Conservation (phyloP, 2,888 invertebrate genomes). For the Idaea straminata region DNA sequence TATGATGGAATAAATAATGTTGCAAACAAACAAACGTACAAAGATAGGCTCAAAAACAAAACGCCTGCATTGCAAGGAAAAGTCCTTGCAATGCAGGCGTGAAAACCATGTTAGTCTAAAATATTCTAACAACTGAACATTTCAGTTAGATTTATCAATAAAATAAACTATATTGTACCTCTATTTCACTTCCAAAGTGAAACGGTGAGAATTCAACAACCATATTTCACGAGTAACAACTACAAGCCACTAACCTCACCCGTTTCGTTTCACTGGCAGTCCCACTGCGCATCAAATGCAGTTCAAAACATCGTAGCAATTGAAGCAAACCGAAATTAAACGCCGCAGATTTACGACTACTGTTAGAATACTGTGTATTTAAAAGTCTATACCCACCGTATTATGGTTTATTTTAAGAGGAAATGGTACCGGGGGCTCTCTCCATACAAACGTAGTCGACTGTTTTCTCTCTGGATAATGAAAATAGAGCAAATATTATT, state of each 20-base stretch:
- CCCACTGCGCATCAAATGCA: background rate
- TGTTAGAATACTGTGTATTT: background rate
- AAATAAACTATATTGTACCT: background rate
- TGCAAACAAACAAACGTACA: too few species aligned
- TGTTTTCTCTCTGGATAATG: too few species aligned
- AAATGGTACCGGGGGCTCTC: too few species aligned
- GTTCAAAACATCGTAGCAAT: background rate
- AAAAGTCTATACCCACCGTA: background rate
- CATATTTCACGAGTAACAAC: background rate
- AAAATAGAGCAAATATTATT: too few species aligned
- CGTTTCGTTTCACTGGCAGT: background rate
- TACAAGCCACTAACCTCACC: background rate
- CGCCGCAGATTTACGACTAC: background rate
- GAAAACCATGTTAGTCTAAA: too few species aligned
- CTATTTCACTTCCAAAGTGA: background rate
- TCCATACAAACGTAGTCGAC: too few species aligned
- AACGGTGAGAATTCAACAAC: conserved; percentile 1
- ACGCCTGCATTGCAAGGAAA: too few species aligned
- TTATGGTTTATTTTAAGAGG: background rate
- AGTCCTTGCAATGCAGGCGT: too few species aligned
- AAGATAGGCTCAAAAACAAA: too few species aligned
- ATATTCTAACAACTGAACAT: background rate
- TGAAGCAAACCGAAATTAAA: background rate
- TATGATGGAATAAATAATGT: too few species aligned
- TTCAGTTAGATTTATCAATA: background rate